Percentiles rank a stretch among this genome's conserved stretches.
Evolutionary conservation across 2,113 vertebrate genomes (phyloP).

Genomic region (Charadrius vociferus): DNA sequence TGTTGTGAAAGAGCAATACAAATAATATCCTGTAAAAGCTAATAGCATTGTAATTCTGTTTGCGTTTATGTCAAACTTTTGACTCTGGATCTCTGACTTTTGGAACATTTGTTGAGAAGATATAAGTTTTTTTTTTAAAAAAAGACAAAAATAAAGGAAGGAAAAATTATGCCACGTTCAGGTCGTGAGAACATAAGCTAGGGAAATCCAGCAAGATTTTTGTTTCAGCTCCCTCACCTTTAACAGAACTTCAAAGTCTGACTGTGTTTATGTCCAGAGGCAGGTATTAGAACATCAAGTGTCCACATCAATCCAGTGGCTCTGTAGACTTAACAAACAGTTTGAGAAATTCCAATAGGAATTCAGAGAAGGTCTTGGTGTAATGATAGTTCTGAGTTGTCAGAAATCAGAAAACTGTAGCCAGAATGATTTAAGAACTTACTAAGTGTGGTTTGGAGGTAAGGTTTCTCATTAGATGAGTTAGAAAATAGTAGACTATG

Average conservation of each 20-base stretch:
- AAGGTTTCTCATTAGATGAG: background rate
- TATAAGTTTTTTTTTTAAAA: background rate
- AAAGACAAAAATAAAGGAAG: fast-evolving
- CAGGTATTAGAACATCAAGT: background rate
- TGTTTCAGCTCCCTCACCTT: background rate
- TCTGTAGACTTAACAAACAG: background rate
- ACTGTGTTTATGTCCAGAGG: background rate
- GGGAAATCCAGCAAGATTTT: background rate
- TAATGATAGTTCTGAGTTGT: background rate
- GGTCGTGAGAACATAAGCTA: background rate
- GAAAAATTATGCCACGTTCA: background rate
- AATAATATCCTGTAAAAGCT: background rate
- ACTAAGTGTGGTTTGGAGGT: background rate
- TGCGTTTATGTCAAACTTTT: background rate
- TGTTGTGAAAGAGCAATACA: background rate
- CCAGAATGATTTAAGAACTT: background rate
- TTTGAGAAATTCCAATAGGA: background rate
- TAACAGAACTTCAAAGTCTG: background rate
- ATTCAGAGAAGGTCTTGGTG: background rate
- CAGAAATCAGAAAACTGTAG: background rate
- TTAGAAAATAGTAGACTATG: background rate
- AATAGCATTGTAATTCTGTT: background rate
- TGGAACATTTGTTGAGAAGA: background rate
- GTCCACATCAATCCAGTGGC: background rate
- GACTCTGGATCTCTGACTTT: background rate